Conservation (phyloP, 2,797 vertebrate species). For the Syngnathus rostellatus region DNA sequence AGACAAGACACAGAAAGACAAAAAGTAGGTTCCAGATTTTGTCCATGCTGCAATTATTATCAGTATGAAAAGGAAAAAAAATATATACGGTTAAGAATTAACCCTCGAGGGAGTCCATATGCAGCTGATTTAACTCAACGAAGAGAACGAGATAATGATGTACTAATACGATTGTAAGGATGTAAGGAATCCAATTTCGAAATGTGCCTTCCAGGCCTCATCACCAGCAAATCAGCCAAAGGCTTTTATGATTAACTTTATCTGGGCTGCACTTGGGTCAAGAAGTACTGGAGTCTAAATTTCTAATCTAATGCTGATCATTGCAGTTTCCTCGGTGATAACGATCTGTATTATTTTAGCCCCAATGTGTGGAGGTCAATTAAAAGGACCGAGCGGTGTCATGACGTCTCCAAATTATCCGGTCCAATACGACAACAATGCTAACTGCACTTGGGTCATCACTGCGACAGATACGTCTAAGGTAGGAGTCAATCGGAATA, state of each 20-base stretch:
- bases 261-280: background rate
- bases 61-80: background rate
- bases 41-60: background rate
- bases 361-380: slow-evolving; percentile 88
- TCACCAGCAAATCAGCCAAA: background rate
- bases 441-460: slow-evolving; percentile 97
- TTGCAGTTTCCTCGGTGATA: background rate
- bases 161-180: background rate
- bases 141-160: background rate
- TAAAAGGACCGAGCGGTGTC: slow-evolving; percentile 84
- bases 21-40: background rate
- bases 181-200: slow-evolving; percentile 4
- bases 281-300: background rate
- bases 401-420: slow-evolving; percentile 97
- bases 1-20: background rate
- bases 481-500: slow-evolving; percentile 58
- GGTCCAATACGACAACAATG: slow-evolving; percentile 96
- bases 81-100: background rate
- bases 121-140: background rate
- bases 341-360: slow-evolving; percentile 58
- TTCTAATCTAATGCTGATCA: background rate
- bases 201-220: background rate
- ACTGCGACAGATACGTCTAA: slow-evolving; percentile 83
- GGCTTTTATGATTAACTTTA: background rate
- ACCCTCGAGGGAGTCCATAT: background rate